Evolutionary conservation across 1,140 invertebrate species (phyloP), one percentile per base, ranked within the genome.

Genomic region (Halictus rubicundus): DNA sequence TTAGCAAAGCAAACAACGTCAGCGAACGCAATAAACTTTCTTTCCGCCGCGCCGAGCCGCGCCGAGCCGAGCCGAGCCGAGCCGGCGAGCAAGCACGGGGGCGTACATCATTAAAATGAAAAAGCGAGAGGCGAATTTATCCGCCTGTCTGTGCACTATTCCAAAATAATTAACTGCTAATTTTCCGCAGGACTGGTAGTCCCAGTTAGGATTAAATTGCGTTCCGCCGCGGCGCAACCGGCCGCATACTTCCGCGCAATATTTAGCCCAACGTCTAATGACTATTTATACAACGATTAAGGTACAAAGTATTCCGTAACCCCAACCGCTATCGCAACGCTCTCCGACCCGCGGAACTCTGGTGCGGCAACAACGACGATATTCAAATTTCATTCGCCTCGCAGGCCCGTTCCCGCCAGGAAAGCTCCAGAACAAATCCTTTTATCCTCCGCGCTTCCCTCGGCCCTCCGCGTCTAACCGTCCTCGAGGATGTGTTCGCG

Each of bases 341-440:
- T n/a, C 46, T 14, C 61, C 61, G 16, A 49, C 21, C 16, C 63
- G 21, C 27, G 27, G 42, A 54, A 52, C 61, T 39, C 46, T 10
- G 25, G 10, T 8, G 9, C 54, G 65, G 63, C 49, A 66, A 69
- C 68, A 77, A 80, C 81, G 72, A 79, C 83, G 77, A 68, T 84
- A 84, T 84, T 84, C 83, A 84, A 84, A 84, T 84, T 79, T 84
- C 83, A 42, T 42, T 49, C 12, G 25, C 27, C 59, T 10, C 7
- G 14, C 3, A 23, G 14, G n/a, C n/a, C 5, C 80, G 1, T 27
- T 8, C 52, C 46, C 25, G 25, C 42, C 39, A 19, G 49, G 46
- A 63, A 54, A 71, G 74, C 82, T 71, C 81, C 72, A 76, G 83
- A 84, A 84, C 83, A 84, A 84, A 84, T 84, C 82, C 83, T 80